Percentiles rank a stretch among this genome's conserved stretches.
phyloP scores from a whole-genome alignment of 2,113 vertebrate genomes.

The Heterotis niloticus region DNA sequence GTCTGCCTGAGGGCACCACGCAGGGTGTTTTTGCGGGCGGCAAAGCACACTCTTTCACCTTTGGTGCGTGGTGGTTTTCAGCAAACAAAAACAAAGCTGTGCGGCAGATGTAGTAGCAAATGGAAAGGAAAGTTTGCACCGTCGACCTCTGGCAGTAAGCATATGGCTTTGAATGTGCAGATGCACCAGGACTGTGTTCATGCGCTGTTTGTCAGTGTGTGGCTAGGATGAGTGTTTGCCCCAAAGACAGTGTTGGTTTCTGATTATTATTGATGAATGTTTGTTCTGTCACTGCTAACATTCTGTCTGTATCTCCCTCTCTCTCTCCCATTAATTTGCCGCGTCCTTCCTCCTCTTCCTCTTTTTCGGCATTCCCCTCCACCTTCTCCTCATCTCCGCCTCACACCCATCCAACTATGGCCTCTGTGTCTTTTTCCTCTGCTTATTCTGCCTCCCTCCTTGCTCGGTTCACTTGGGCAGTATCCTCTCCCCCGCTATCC shows the following conservation, averaged over 20 bases:
- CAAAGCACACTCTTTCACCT: not conserved
- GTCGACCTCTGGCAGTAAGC: too few species aligned
- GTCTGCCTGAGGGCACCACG: not conserved
- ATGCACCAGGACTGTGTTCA: not conserved
- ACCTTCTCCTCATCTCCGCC: slow-evolving; percentile 36
- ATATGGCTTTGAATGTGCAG: not conserved
- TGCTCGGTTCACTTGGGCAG: slow-evolving; percentile 41
- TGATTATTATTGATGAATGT: slow-evolving; percentile 51
- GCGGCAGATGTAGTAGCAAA: not conserved
- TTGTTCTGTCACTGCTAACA: slow-evolving; percentile 68
- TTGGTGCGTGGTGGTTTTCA: not conserved
- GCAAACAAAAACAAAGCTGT: not conserved
- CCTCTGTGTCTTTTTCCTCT: slow-evolving; percentile 22
- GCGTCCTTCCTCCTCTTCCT: slow-evolving; percentile 40
- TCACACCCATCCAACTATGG: slow-evolving; percentile 19
- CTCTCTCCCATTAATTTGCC: slow-evolving; percentile 49
- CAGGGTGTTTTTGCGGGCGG: not conserved
- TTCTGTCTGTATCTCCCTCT: slow-evolving; percentile 62
- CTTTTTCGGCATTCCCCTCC: slow-evolving; percentile 40
- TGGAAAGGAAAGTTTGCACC: too few species aligned
- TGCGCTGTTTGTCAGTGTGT: slow-evolving; percentile 20
- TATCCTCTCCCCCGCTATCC: slow-evolving; percentile 64
- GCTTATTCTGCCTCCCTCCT: not conserved
- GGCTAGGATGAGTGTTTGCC: slow-evolving; percentile 18
- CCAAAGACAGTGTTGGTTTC: slow-evolving; percentile 34